phyloP scores from a whole-genome alignment of 2,797 vertebrate genomes.

The Trachurus trachurus region DNA sequence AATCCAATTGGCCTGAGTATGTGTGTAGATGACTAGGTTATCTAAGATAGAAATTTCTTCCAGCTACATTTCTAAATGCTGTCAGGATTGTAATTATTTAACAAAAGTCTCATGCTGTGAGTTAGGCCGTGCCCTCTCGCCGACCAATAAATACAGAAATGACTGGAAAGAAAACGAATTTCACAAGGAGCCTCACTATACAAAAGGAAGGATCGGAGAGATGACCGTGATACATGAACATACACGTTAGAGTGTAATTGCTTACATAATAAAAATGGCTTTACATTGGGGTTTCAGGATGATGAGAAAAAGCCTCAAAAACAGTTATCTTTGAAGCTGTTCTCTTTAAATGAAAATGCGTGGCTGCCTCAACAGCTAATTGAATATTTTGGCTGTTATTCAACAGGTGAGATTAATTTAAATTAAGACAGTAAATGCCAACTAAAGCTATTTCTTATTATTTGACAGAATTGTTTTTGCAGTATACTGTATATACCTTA shows the following conservation, averaged over 20 bases:
- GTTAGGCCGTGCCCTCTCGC: slow-evolving; percentile 42
- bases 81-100: slow-evolving; percentile 72
- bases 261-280: not conserved
- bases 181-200: slow-evolving; percentile 6
- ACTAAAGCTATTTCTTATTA: not conserved
- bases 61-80: slow-evolving; percentile 56
- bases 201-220: not conserved
- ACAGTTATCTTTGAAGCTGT: not conserved
- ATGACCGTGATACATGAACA: slow-evolving; percentile 9
- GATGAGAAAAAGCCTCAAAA: not conserved
- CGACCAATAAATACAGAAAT: slow-evolving; percentile 52
- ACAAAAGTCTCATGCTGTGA: slow-evolving; percentile 62
- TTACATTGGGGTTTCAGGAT: not conserved
- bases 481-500: not conserved
- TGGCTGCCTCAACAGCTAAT: not conserved
- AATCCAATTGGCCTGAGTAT: slow-evolving; percentile 47
- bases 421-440: not conserved
- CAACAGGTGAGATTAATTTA: not conserved
- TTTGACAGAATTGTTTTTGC: not conserved
- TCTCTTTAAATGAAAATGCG: too few relatives aligned
- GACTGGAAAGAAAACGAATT: not conserved
- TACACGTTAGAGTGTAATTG: not conserved
- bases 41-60: slow-evolving; percentile 49
- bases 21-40: slow-evolving; percentile 21
- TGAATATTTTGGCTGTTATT: not conserved